A percentile compares a stretch with the other conserved stretches of the same genome.
Evolutionary conservation across 2,797 vertebrate genomes (phyloP).

Genomic region (Crax fasciolata): DNA sequence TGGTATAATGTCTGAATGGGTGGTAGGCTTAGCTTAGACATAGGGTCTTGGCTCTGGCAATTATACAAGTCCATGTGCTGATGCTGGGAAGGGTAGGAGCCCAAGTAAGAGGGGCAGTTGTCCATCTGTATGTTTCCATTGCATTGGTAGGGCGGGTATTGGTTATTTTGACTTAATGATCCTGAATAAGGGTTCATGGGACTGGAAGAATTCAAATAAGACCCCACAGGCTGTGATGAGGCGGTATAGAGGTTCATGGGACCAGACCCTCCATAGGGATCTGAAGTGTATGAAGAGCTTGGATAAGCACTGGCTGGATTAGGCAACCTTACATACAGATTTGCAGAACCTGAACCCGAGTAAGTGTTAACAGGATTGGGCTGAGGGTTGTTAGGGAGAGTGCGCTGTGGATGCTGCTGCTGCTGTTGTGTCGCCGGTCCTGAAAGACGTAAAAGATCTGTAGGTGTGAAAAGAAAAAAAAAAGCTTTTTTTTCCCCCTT

Average conservation of each 20-base stretch:
- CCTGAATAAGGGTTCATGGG: conserved; percentile 84
- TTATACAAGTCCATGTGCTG: conserved; percentile 91
- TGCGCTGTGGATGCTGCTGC: conserved; percentile 69
- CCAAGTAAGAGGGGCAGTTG: conserved; percentile 85
- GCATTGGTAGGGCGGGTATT: conserved; percentile 91
- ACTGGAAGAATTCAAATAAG: conserved; percentile 91
- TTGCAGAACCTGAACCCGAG: conserved; percentile 84
- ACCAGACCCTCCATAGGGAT: conserved; percentile 84
- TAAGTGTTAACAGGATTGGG: conserved; percentile 83
- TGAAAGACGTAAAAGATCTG: conserved; percentile 83
- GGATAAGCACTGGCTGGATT: conserved; percentile 85
- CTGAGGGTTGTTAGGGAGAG: conserved; percentile 82
- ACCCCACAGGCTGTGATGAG: conserved; percentile 85
- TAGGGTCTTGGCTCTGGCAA: conserved; percentile 86
- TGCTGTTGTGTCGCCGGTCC: conserved; percentile 77
- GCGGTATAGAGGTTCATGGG: conserved; percentile 86
- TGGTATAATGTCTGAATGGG: conserved; percentile 89
- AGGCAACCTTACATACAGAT: conserved; percentile 86
- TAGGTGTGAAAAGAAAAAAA: conserved; percentile 49
- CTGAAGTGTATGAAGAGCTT: conserved; percentile 88
- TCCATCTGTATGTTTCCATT: conserved; percentile 91
- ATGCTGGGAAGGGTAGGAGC: conserved; percentile 88
- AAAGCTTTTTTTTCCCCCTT: background rate
- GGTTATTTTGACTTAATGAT: conserved; percentile 83
- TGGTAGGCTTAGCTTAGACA: conserved; percentile 83